Evolutionary conservation across 2,888 invertebrate genomes (phyloP), one percentile per base, ranked within the genome.

Genomic region (Cerceris ruficornis): DNA sequence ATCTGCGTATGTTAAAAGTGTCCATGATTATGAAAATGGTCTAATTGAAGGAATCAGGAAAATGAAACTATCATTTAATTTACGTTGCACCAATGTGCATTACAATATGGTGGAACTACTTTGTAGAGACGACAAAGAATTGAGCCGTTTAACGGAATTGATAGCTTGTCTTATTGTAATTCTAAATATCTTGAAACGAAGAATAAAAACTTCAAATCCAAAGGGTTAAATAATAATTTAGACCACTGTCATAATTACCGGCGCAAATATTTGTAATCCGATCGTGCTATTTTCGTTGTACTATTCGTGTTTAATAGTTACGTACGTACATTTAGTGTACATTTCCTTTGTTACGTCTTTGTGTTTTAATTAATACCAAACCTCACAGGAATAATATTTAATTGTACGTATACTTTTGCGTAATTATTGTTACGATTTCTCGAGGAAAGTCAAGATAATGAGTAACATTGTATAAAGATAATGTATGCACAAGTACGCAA

Each of bases 381-480:
- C 14, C 55, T 61, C 50, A 28, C 28, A 28, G 28, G 28, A 7
- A n/a, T n/a, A 50, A 50, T 13, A 13, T 11, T 7, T 50, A 50
- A n/a, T 50, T 46, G 46, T 11, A 41, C 57, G 39, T 41, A 13
- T 9, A 57, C 69, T 69, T 70, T 50, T 52, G 41, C 28, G 43
- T 28, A 52, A 49, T 52, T 13, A 64, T 72, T 59, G 42, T 66
- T 65, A 57, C 66, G 68, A 60, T 14, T 9, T 17, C 15, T 1
- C 17, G 55, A 17, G 7, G 6, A 7, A n/a, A 52, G 55, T 2
- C 17, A 28, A n/a, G 6, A n/a, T 50, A 50, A 50, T 28, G 4
- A 28, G 28, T 50, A 46, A 11, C 50, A n/a, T 77, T 85, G 65
- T 83, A 71, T 83, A 68, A 77, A 81, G 62, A n/a, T 57, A 28